Base-by-base conservation (phyloP, 2,113 vertebrate genomes). In the Nycticorax nycticorax region DNA sequence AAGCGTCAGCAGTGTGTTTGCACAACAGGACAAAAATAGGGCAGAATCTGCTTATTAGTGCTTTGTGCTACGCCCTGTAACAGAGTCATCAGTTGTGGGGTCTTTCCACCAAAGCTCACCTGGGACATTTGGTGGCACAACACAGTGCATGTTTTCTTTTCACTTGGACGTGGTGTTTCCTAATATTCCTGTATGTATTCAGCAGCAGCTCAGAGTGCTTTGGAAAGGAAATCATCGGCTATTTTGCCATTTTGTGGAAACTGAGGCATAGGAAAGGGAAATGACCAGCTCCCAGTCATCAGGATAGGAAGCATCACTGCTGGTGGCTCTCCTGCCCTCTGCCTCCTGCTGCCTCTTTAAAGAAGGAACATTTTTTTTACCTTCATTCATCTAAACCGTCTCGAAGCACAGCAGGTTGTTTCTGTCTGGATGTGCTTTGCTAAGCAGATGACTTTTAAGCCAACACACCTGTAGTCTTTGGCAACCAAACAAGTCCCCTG, bases 81-180 rank as follows among this genome's bases (percentile, higher is more conserved):
- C 21, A 32, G 55, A 60, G 5, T 4, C 17, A 9, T 15, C 37
- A 4, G 27, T 27, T 32, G 10, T 13, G 3, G 75, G 81, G 26
- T 80, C 43, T 67, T 72, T 9, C 69, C n/a, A 3, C 8, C 0
- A 1, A 7, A 67, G 47, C 53, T 60, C 87, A 72, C 80, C 77
- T 68, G 81, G 50, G 72, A 39, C 35, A 52, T 28, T 3, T 15
- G 45, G 77, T 48, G n/a, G 19, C 28, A 50, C 45, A 47, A 2
- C 13, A 30, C 17, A 27, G 15, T 0, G 1, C 1, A 1, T 8
- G 21, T 22, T 74, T 35, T 8, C 55, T 48, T 37, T 16, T 10
- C 79, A 28, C 22, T 3, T 12, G 33, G 39, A 18, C 60, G 24
- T 6, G 60, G 12, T 16, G 17, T 39, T 92, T n/a, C 5, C 0